These are phyloP conservation scores for Cephus rjabovi DNA, from an alignment of 2,888 invertebrate species.

Conservation along the genomic window DNA sequence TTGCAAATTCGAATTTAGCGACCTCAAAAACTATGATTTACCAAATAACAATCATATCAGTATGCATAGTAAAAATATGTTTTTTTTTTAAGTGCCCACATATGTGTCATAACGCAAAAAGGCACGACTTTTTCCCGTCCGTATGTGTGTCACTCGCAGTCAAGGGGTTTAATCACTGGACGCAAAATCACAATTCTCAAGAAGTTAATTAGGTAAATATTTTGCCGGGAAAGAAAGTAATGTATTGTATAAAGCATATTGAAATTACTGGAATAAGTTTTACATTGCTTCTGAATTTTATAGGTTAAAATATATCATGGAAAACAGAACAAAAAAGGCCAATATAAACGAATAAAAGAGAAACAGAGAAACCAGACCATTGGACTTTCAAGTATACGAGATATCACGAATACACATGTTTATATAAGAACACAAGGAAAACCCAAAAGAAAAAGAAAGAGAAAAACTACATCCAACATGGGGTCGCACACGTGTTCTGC, in stretches of 20 bases:
- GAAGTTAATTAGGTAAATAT: not conserved
- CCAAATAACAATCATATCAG: no score
- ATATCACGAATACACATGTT: not conserved
- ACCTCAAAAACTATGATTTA: no score
- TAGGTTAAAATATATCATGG: not conserved
- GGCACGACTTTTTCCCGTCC: no score
- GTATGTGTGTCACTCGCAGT: no score
- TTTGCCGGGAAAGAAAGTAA: not conserved
- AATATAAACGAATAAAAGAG: not conserved
- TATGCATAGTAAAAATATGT: no score
- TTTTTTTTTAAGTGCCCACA: no score
- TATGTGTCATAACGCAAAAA: no score
- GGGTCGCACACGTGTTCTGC: not conserved
- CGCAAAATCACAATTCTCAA: not conserved
- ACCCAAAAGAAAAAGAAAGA: not conserved
- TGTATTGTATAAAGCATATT: not conserved
- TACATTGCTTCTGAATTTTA: not conserved
- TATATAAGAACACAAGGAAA: not conserved
- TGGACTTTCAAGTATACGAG: not conserved
- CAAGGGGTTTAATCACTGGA: not conserved
- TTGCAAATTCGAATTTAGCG: no score
- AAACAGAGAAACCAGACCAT: not conserved
- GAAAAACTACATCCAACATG: not conserved
- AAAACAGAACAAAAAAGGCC: not conserved
- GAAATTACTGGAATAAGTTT: not conserved